These are phyloP conservation scores for Leptogaster cylindrica DNA, from an alignment of 2,888 invertebrate genomes.

Conservation along the genomic window DNA sequence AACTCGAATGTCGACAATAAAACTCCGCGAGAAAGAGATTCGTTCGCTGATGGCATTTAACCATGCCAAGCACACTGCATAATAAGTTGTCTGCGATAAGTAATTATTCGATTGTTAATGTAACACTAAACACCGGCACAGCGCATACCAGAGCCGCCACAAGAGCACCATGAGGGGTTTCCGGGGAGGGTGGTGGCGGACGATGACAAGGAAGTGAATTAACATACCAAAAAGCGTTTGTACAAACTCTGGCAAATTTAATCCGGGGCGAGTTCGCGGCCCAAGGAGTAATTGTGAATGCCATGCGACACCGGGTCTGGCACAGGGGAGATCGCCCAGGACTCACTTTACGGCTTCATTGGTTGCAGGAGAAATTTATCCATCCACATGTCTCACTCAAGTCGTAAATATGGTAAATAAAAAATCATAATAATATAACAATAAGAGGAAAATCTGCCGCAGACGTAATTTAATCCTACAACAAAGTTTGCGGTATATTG, in stretches of 20 bases:
- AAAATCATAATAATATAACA: no score
- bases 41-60: constrained; percentile 29
- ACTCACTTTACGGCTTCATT: no score
- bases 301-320: constrained; percentile 33
- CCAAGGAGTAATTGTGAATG: constrained; percentile 24
- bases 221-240: constrained; percentile 35
- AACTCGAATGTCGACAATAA: constrained; percentile 34
- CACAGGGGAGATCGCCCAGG: no score
- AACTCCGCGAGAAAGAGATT: constrained; percentile 26
- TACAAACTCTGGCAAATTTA: constrained; percentile 16
- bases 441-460: no score
- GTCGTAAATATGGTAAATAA: no score
- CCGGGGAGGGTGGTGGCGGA: background rate
- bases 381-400: no score
- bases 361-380: no score
- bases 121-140: constrained; percentile 31
- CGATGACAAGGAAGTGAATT: constrained; percentile 21
- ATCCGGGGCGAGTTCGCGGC: background rate
- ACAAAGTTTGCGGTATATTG: constrained; percentile 6
- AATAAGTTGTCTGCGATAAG: constrained; percentile 35
- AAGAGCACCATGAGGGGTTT: no score
- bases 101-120: constrained; percentile 41
- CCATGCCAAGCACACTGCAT: constrained; percentile 38
- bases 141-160: background rate
- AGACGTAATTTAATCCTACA: no score